phyloP scores from a whole-genome alignment of 2,113 vertebrate genomes.

The Zosterops pallidus region DNA sequence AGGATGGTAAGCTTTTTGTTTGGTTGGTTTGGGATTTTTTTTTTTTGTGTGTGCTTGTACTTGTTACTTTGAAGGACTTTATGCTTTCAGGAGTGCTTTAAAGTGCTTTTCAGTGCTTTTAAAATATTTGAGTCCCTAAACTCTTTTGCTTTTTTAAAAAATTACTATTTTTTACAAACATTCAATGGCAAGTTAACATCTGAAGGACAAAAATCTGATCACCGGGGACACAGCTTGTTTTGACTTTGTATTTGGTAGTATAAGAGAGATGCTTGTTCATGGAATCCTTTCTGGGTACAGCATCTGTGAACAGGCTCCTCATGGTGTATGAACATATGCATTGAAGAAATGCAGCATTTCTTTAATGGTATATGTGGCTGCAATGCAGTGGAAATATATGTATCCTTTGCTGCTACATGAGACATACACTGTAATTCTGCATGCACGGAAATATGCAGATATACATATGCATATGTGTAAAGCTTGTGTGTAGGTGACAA shows the following conservation, averaged over 20 bases:
- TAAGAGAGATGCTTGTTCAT: background rate
- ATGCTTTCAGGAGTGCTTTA: background rate
- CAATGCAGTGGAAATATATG: background rate
- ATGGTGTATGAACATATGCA: background rate
- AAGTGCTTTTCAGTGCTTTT: background rate
- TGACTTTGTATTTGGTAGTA: background rate
- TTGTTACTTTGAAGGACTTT: background rate
- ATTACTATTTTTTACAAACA: background rate
- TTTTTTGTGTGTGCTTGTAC: background rate
- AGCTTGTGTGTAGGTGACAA: background rate
- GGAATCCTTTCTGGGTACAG: background rate
- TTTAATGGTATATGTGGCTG: background rate
- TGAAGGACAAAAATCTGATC: background rate
- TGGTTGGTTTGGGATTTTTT: background rate
- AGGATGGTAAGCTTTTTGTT: background rate
- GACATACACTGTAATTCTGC: background rate
- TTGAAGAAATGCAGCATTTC: background rate
- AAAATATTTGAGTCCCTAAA: background rate
- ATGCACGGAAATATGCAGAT: rapidly evolving
- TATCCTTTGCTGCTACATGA: background rate
- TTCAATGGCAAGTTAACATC: background rate
- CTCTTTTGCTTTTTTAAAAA: background rate
- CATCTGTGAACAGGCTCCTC: background rate
- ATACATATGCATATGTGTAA: background rate
- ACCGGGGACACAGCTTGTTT: background rate